phyloP scores from a whole-genome alignment of 2,888 invertebrate genomes.

The Auanema sp. region DNA sequence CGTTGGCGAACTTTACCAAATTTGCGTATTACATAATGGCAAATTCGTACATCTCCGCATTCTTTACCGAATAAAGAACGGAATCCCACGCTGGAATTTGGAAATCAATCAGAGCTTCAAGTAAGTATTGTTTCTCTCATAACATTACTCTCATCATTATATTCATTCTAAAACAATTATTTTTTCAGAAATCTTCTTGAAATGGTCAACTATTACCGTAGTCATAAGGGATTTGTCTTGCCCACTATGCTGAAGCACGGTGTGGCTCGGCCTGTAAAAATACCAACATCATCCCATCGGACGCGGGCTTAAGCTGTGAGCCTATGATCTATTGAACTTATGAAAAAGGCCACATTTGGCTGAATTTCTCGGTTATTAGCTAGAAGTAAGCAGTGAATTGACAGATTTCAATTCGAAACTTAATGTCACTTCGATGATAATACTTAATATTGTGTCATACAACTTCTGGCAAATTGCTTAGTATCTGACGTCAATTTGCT shows the following conservation, averaged over 20 bases:
- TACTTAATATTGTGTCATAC: no score
- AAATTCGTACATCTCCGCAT: conserved; percentile 14
- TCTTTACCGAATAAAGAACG: background rate
- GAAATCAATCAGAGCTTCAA: background rate
- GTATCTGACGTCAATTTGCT: no score
- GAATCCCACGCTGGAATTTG: background rate
- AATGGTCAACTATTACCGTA: conserved; percentile 39
- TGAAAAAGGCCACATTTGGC: no score
- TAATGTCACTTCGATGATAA: no score
- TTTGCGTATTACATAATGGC: conserved; percentile 11
- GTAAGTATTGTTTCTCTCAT: background rate
- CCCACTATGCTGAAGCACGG: conserved; percentile 28
- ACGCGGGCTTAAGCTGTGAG: conserved; percentile 8
- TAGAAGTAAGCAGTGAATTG: no score
- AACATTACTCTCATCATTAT: background rate
- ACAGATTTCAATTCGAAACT: no score
- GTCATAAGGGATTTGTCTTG: conserved; percentile 37
- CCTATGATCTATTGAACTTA: no score
- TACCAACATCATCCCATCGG: conserved; percentile 6
- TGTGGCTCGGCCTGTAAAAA: conserved; percentile 23
- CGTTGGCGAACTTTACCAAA: conserved; percentile 8
- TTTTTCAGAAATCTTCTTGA: conserved; percentile 37
- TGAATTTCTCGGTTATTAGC: no score
- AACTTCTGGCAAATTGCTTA: no score
- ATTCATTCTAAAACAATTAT: background rate